A percentile compares a stretch with the other conserved stretches of the same genome.
Conservation (phyloP, 2,888 invertebrate genomes). For the Drosophila mimica region DNA sequence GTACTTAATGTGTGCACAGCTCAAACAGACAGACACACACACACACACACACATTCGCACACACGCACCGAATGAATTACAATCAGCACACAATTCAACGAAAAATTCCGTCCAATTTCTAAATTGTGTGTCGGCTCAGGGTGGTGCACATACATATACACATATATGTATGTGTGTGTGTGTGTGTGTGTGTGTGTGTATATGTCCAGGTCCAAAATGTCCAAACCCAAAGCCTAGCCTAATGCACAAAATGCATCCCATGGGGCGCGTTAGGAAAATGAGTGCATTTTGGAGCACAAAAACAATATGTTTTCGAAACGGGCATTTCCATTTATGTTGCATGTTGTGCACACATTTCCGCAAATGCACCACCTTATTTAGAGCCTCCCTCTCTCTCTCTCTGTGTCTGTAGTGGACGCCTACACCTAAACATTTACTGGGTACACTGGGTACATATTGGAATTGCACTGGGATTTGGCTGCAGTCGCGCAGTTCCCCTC, state of each 20-base stretch:
- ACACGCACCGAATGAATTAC: slow-evolving; percentile 78
- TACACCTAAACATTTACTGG: slow-evolving; percentile 60
- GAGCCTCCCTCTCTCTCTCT: neutral
- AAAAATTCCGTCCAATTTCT: slow-evolving; percentile 81
- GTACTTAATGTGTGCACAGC: slow-evolving; percentile 47
- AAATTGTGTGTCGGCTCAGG: slow-evolving; percentile 62
- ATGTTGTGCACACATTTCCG: slow-evolving; percentile 81
- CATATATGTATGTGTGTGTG: neutral
- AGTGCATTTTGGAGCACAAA: slow-evolving; percentile 78
- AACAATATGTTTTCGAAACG: slow-evolving; percentile 80
- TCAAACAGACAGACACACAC: slow-evolving; percentile 68
- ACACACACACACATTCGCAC: slow-evolving; percentile 62
- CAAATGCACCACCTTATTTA: slow-evolving; percentile 63
- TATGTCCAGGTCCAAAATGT: slow-evolving; percentile 21
- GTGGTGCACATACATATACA: neutral
- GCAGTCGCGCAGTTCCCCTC: slow-evolving; percentile 18
- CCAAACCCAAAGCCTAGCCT: slow-evolving; percentile 1
- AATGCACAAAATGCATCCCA: slow-evolving; percentile 33
- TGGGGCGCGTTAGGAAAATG: slow-evolving; percentile 78
- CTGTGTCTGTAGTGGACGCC: slow-evolving; percentile 9
- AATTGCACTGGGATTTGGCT: slow-evolving; percentile 49
- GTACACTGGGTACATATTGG: slow-evolving; percentile 47
- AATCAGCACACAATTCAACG: slow-evolving; percentile 82
- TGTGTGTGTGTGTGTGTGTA: neutral
- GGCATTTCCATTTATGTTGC: slow-evolving; percentile 79